phyloP scores from a whole-genome alignment of 2,888 invertebrate species.

The Eucera pruinosa region DNA sequence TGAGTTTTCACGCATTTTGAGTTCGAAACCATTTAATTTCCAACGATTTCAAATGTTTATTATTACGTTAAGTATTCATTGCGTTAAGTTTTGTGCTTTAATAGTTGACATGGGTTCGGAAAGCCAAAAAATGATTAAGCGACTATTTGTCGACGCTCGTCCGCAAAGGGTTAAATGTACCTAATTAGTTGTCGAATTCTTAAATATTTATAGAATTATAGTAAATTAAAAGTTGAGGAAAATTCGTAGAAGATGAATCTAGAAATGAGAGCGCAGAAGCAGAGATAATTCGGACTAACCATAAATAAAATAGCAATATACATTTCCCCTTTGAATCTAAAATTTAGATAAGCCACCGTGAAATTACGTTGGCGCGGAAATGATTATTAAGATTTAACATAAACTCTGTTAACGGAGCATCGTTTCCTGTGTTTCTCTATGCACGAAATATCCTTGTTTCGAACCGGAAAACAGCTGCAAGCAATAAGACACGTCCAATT shows the following conservation, averaged over 20 bases:
- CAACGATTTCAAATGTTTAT: too few species aligned
- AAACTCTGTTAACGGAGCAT: slow-evolving; percentile 6
- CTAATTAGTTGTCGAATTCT: too few species aligned
- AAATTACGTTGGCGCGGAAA: slow-evolving; percentile 1
- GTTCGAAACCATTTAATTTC: too few species aligned
- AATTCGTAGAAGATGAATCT: neutral
- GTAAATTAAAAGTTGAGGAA: too few species aligned
- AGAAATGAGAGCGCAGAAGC: neutral
- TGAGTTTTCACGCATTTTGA: too few species aligned
- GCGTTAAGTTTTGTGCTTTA: too few species aligned
- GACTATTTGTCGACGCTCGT: too few species aligned
- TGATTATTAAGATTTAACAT: slow-evolving; percentile 20
- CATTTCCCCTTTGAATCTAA: neutral
- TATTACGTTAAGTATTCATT: too few species aligned
- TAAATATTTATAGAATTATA: too few species aligned
- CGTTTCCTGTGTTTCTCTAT: neutral
- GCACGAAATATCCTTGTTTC: slow-evolving; percentile 8
- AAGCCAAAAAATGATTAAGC: too few species aligned
- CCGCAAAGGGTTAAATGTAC: too few species aligned
- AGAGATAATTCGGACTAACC: neutral
- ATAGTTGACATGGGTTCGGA: too few species aligned
- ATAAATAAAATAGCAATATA: neutral
- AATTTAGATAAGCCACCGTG: neutral
- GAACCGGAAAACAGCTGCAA: slow-evolving; percentile 7
- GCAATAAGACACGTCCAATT: slow-evolving; percentile 39